Evolutionary conservation across 2,797 vertebrate species (phyloP), one percentile per base, ranked within the genome.

Genomic region (Psittacula derbiana): DNA sequence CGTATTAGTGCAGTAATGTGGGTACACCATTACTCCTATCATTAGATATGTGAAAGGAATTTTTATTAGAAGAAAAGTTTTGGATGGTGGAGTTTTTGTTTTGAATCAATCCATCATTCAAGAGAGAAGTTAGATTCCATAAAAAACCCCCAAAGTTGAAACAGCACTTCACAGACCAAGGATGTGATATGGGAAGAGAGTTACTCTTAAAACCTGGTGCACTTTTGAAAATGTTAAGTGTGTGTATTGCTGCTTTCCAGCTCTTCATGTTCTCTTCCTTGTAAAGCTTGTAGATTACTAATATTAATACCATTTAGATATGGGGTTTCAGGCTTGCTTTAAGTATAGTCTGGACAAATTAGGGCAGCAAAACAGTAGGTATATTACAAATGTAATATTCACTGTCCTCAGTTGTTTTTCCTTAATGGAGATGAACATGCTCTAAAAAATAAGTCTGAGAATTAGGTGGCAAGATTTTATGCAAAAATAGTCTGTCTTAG

Each of bases 1-100:
- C 30, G 36, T 46, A 6, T 50, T 80, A 43, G 21, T 60, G 30
- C 27, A 65, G 41, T n/a, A 65, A 6, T 47, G 27, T 60, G 44
- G 20, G 5, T 50, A 33, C 17, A n/a, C 6, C 11, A 16, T 71
- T 62, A 46, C 14, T 91, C 13, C 36, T 52, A 55, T 4, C 20
- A 13, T 38, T 13, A 55, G 16, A 19, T 30, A 38, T 19, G 11
- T 44, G 16, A 49, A 62, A 9, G 36, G 10, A 61, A 38, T 58
- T 90, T 88, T 18, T 49, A 17, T 27, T 33, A 12, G 30, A 53
- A 75, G 2, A 28, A 46, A 49, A 67, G 0, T 47, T 66, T 43
- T 2, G 2, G 3, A 13, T 1, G 41, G 52, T 27, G 16, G 3
- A 23, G 55, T 69, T 43, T 9, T 3, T 81, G 43, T 11, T 1